phyloP scores from a whole-genome alignment of 2,888 invertebrate genomes.

The Folsomia manolachei region DNA sequence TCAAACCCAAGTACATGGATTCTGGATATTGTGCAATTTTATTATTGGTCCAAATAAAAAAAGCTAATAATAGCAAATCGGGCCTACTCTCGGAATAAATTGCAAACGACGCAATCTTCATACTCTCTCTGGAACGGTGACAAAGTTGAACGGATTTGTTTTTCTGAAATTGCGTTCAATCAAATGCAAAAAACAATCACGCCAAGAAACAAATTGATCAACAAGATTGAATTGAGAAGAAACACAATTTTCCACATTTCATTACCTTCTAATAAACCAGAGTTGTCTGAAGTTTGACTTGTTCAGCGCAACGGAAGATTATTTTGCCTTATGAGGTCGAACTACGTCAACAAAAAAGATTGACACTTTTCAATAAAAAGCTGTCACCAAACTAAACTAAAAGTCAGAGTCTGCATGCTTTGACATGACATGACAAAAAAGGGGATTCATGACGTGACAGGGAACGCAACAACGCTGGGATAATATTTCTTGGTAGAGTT shows the following conservation, averaged over 20 bases:
- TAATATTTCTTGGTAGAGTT: background rate
- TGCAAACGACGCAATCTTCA: too few relatives aligned
- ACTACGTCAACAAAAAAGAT: background rate
- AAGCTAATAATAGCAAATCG: too few relatives aligned
- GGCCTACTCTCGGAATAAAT: too few relatives aligned
- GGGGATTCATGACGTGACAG: background rate
- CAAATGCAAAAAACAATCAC: background rate
- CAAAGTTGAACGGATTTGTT: too few relatives aligned
- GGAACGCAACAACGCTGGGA: background rate
- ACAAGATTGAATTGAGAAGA: background rate
- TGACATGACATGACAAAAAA: background rate
- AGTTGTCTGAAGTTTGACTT: background rate
- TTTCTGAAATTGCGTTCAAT: background rate
- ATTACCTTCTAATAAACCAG: background rate
- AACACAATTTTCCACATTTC: background rate
- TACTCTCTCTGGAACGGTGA: too few relatives aligned
- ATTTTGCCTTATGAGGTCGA: background rate
- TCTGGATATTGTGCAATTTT: too few relatives aligned
- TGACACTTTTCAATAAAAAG: slow-evolving; percentile 13
- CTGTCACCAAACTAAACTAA: background rate
- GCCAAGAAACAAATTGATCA: background rate
- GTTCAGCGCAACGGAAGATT: background rate
- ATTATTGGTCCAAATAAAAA: too few relatives aligned
- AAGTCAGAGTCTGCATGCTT: background rate
- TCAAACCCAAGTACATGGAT: too few relatives aligned